phyloP scores from a whole-genome alignment of 2,888 invertebrate genomes.

The Sarcophaga variegata region DNA sequence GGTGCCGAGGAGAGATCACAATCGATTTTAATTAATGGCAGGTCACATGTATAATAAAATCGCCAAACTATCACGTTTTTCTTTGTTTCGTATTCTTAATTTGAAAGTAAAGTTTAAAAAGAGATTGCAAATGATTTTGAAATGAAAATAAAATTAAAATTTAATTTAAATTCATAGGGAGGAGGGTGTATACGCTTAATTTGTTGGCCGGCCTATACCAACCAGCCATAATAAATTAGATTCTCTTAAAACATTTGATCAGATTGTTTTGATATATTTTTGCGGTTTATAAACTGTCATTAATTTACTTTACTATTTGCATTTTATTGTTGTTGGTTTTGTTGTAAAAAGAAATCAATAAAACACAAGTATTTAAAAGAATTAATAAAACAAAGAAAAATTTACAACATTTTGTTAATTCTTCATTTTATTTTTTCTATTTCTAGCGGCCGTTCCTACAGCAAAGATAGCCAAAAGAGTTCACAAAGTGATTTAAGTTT shows the following conservation, averaged over 20 bases:
- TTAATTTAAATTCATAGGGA: neutral
- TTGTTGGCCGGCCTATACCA: too few species aligned
- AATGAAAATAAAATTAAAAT: neutral
- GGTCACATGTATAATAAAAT: too few species aligned
- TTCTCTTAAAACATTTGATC: too few species aligned
- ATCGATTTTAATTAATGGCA: too few species aligned
- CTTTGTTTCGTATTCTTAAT: too few species aligned
- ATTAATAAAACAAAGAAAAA: neutral
- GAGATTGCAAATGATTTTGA: neutral
- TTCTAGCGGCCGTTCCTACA: constrained; percentile 82
- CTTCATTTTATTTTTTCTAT: constrained; percentile 10
- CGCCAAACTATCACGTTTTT: too few species aligned
- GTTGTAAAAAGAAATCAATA: neutral
- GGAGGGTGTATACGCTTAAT: neutral
- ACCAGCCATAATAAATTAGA: too few species aligned
- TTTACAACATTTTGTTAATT: neutral
- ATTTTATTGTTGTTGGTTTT: neutral
- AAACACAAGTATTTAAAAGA: neutral
- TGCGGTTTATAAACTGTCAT: neutral
- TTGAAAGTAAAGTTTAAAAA: too few species aligned
- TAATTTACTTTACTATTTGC: neutral
- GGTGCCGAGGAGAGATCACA: too few species aligned
- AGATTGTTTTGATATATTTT: neutral
- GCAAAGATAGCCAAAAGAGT: constrained; percentile 86
- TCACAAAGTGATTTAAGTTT: constrained; percentile 87